These are phyloP conservation scores for Harpegnathos saltator DNA, from an alignment of 1,140 invertebrate genomes.

Conservation along the genomic window DNA sequence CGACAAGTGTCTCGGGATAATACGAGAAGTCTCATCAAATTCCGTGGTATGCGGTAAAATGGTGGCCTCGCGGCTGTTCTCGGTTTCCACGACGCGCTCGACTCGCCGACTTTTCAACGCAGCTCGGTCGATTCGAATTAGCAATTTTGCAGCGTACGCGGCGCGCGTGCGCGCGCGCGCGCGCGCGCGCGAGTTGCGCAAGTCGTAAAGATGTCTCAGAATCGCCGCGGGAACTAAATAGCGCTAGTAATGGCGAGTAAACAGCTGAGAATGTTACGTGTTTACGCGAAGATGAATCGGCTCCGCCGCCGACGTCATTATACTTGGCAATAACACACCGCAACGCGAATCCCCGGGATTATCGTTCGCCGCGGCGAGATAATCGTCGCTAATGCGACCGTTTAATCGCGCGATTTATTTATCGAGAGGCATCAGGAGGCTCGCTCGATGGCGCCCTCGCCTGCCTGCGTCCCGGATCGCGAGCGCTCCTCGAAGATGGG, in stretches of 20 bases:
- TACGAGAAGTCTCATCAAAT: no score
- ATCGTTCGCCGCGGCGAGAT: conserved; percentile 8
- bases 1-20: no score
- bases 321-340: background rate
- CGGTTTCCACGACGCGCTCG: no score
- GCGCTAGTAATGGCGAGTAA: background rate
- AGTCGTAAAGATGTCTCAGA: background rate
- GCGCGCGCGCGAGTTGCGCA: no score
- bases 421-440: conserved; percentile 2
- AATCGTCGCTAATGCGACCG: conserved; percentile 13
- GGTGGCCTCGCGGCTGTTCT: no score
- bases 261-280: conserved; percentile 5
- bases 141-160: no score
- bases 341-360: conserved; percentile 23
- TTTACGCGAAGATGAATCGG: background rate
- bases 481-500: conserved; percentile 25
- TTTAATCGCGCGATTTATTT: conserved; percentile 31
- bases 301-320: background rate
- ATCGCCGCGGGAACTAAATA: background rate
- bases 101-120: no score
- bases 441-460: conserved; percentile 8
- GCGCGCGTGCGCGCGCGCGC: no score
- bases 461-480: conserved; percentile 5
- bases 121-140: no score
- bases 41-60: background rate